Percentiles rank a stretch among this genome's conserved stretches.
These are phyloP conservation scores for Caradrina kadenii DNA, from an alignment of 2,888 invertebrate genomes.

Conservation along the genomic window DNA sequence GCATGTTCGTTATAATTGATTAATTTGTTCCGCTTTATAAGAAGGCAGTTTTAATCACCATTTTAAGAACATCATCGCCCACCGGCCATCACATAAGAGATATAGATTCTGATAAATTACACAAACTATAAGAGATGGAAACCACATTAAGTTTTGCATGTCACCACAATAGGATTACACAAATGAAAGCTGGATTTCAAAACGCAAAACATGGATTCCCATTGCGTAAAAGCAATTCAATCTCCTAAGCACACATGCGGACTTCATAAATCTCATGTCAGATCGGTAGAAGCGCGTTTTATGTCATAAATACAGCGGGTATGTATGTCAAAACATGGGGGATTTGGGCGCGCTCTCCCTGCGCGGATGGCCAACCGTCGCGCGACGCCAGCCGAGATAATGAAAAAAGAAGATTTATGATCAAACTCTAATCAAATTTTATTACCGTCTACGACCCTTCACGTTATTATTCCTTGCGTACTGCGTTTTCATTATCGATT, in stretches of 20 bases:
- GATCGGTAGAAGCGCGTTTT: constrained; percentile 80
- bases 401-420: constrained; percentile 90
- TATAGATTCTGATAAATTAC: neutral
- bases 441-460: constrained; percentile 83
- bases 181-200: constrained; percentile 68
- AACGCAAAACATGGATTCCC: constrained; percentile 71
- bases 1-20: constrained; percentile 55
- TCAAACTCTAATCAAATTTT: constrained; percentile 89
- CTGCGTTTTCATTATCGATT: constrained; percentile 76
- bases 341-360: constrained; percentile 82
- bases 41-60: constrained; percentile 11
- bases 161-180: constrained; percentile 66
- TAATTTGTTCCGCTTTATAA: constrained; percentile 47
- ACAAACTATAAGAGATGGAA: neutral
- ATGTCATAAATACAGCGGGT: constrained; percentile 86
- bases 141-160: constrained; percentile 15
- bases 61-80: constrained; percentile 2
- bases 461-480: constrained; percentile 73
- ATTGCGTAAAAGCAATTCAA: constrained; percentile 83
- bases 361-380: constrained; percentile 75
- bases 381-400: constrained; percentile 81
- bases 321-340: constrained; percentile 90
- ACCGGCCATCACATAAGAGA: neutral
- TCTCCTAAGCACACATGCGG: constrained; percentile 85
- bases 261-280: constrained; percentile 89